Conservation (phyloP, 1,140 invertebrate genomes). For the Cryptotermes secundus region DNA sequence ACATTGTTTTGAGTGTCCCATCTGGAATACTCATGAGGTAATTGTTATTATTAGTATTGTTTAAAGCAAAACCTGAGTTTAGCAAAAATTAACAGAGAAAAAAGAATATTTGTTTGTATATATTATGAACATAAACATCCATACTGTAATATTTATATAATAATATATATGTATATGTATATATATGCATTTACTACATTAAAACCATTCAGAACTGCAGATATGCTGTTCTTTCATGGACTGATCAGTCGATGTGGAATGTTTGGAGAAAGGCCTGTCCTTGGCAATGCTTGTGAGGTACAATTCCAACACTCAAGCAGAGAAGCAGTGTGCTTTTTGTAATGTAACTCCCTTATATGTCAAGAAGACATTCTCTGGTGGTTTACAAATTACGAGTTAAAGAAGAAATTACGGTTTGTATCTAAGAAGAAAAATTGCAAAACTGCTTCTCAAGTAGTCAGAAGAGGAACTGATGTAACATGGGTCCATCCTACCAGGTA, state of each 20-base stretch:
- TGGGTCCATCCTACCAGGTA: background rate
- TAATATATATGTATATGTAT: constrained; percentile 27
- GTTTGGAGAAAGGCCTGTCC: constrained; percentile 2
- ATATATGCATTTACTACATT: constrained; percentile 3
- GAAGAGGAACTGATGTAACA: constrained; percentile 11
- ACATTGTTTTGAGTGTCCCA: background rate
- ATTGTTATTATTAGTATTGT: constrained; percentile 24
- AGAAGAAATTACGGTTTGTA: background rate
- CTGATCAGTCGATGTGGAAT: background rate
- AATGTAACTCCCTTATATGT: background rate
- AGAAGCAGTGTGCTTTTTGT: constrained; percentile 29
- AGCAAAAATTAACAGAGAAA: constrained; percentile 32
- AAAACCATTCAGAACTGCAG: constrained; percentile 13
- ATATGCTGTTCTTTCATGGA: background rate
- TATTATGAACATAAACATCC: constrained; percentile 29
- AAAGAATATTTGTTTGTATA: constrained; percentile 29
- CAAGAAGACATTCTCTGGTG: constrained; percentile 18
- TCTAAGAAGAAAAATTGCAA: constrained; percentile 15
- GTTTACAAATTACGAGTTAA: background rate
- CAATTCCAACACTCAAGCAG: background rate
- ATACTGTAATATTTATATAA: constrained; percentile 32
- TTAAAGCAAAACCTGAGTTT: constrained; percentile 34
- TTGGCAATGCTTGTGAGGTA: background rate
- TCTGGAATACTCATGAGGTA: constrained; percentile 19
- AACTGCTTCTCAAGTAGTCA: constrained; percentile 1